Conservation (phyloP, 2,888 invertebrate genomes). For the Adelphocoris suturalis region DNA sequence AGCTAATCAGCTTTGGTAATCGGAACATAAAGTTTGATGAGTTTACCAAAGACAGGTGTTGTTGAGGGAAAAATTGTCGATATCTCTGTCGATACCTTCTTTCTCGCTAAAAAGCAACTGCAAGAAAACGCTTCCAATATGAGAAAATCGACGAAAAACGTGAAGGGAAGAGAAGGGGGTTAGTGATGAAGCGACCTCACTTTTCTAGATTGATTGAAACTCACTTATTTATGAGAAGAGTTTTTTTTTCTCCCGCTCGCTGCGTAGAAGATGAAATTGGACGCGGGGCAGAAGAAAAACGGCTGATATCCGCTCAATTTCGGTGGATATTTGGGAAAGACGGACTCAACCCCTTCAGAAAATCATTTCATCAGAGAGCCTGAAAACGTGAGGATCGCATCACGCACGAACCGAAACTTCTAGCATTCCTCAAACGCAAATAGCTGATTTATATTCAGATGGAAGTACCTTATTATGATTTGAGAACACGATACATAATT, state of each 20-base stretch:
- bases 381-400: background rate
- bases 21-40: too few species aligned
- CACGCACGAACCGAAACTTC: too few species aligned
- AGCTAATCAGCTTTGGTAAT: too few species aligned
- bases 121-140: background rate
- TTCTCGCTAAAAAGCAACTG: background rate
- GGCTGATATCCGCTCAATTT: conserved; percentile 24
- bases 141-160: conserved; percentile 6
- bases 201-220: conserved; percentile 70
- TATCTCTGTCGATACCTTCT: background rate
- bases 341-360: background rate
- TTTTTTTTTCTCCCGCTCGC: conserved; percentile 21
- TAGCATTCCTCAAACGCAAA: too few species aligned
- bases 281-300: conserved; percentile 1
- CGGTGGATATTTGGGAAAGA: background rate
- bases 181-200: conserved; percentile 65
- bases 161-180: background rate
- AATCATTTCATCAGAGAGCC: background rate
- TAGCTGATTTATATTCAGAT: too few species aligned
- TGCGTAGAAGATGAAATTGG: conserved; percentile 1
- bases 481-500: too few species aligned
- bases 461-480: too few species aligned
- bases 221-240: conserved; percentile 70
- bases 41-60: too few species aligned
- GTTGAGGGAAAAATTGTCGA: background rate